phyloP scores from a whole-genome alignment of 1,140 invertebrate genomes.

The Calephelis virginiensis region DNA sequence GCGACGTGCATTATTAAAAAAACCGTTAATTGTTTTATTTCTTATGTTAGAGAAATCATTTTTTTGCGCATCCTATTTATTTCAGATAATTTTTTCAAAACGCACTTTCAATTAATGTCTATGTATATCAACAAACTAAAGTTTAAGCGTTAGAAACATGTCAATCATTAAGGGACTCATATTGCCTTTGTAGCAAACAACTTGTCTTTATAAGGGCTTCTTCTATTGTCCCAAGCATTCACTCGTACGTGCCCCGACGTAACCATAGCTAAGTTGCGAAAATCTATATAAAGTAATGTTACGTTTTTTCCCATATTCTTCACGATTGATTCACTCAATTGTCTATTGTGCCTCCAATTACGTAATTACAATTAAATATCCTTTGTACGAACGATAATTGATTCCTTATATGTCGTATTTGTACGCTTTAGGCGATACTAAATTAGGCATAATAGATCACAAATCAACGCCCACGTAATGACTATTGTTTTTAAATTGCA shows the following conservation, averaged over 20 bases:
- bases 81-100: too few species aligned
- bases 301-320: slow-evolving; percentile 3
- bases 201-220: slow-evolving; percentile 7
- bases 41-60: too few species aligned
- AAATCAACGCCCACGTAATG: neutral
- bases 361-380: slow-evolving; percentile 12
- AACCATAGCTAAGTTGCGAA: neutral
- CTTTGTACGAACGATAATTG: slow-evolving; percentile 7
- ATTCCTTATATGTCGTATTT: slow-evolving; percentile 2
- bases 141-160: too few species aligned
- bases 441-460: slow-evolving; percentile 6
- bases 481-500: neutral
- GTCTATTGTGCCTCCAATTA: neutral
- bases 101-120: too few species aligned
- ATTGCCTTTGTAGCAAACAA: slow-evolving; percentile 1
- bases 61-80: too few species aligned
- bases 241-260: neutral
- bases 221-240: slow-evolving; percentile 2
- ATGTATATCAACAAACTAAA: too few species aligned
- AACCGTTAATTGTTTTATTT: too few species aligned
- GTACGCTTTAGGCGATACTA: slow-evolving; percentile 1
- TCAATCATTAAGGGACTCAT: neutral
- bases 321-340: neutral
- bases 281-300: slow-evolving; percentile 2
- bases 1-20: too few species aligned